Conservation (phyloP, 2,113 vertebrate species). For the Neoarius graeffei region DNA sequence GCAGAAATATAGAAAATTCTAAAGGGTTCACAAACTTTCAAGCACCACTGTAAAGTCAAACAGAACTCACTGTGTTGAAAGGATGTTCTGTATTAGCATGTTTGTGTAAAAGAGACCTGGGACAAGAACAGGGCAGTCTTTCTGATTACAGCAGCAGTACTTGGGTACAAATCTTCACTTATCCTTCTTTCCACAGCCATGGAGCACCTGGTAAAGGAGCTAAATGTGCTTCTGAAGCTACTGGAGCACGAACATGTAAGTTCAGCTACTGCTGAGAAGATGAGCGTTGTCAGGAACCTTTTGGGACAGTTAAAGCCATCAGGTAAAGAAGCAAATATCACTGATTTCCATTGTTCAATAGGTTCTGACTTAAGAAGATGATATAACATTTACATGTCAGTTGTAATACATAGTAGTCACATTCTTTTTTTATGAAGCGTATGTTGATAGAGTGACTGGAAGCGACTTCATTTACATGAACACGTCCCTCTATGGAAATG, state of each 20-base stretch:
- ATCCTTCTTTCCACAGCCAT: constrained; percentile 67
- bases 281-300: constrained; percentile 84
- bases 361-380: background rate
- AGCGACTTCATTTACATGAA: constrained; percentile 90
- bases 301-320: constrained; percentile 85
- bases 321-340: constrained; percentile 69
- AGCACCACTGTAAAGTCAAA: background rate
- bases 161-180: background rate
- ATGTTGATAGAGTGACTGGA: constrained; percentile 67
- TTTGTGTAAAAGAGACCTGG: background rate
- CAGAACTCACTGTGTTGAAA: background rate
- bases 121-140: background rate
- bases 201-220: constrained; percentile 90
- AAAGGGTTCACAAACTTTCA: no score
- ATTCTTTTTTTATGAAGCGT: constrained; percentile 9
- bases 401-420: constrained; percentile 4
- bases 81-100: background rate
- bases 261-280: constrained; percentile 86
- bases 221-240: constrained; percentile 86
- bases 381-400: background rate
- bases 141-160: background rate
- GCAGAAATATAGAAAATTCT: no score
- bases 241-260: constrained; percentile 92
- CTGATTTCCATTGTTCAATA: background rate
- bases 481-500: constrained; percentile 86